Percentiles rank a stretch among this genome's conserved stretches.
Conservation (phyloP, 2,113 vertebrate species). For the Lanius collurio region DNA sequence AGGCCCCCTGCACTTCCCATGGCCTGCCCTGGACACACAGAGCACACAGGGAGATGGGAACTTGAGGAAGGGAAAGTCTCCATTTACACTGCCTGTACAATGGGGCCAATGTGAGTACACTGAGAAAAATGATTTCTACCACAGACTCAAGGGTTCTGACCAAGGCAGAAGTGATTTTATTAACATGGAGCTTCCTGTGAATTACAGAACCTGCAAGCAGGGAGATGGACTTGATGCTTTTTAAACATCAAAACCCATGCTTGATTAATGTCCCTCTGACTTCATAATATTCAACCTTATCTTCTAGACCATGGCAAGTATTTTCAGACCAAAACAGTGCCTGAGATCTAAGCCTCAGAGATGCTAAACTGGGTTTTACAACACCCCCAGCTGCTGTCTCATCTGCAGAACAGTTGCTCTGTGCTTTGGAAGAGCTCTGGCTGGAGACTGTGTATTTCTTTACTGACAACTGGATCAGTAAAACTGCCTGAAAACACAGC, state of each 20-base stretch:
- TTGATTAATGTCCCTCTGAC: background rate
- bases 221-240: background rate
- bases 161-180: background rate
- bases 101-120: background rate
- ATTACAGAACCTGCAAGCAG: background rate
- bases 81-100: background rate
- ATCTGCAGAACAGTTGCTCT: background rate
- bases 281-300: background rate
- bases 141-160: background rate
- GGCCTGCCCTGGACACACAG: background rate
- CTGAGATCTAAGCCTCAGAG: background rate
- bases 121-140: background rate
- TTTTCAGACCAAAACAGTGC: background rate
- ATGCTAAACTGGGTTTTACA: background rate
- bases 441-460: background rate
- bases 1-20: rapidly evolving
- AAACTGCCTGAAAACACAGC: background rate
- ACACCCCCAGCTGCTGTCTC: background rate
- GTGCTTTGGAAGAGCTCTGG: background rate
- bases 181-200: background rate
- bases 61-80: rapidly evolving
- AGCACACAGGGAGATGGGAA: rapidly evolving
- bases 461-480: background rate
- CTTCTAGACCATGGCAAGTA: background rate
- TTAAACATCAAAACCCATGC: background rate